These are phyloP conservation scores for Lapara coniferarum DNA, from an alignment of 2,888 invertebrate species.

Conservation along the genomic window DNA sequence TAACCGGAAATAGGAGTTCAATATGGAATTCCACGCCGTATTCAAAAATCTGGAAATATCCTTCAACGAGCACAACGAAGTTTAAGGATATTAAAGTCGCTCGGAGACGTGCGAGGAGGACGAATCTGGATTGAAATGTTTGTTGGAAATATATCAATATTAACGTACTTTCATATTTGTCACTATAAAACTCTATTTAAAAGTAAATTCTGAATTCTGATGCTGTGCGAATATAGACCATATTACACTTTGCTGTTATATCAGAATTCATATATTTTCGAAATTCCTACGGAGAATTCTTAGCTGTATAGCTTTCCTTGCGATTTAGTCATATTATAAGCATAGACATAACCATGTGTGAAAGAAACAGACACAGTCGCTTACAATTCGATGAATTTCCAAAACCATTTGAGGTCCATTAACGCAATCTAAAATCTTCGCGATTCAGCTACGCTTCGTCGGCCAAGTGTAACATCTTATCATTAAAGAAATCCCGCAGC, in stretches of 20 bases:
- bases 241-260: too few relatives aligned
- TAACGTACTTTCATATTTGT: too few relatives aligned
- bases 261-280: too few relatives aligned
- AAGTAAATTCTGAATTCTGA: too few relatives aligned
- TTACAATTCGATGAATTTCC: background rate
- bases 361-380: too few relatives aligned
- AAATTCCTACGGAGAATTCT: too few relatives aligned
- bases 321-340: too few relatives aligned
- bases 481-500: constrained; percentile 57
- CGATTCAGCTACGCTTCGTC: constrained; percentile 24
- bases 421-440: constrained; percentile 25
- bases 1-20: constrained; percentile 46
- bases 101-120: background rate
- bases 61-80: constrained; percentile 25
- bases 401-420: constrained; percentile 25
- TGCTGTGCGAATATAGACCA: too few relatives aligned
- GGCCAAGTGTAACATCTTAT: constrained; percentile 40
- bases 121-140: background rate
- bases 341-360: too few relatives aligned
- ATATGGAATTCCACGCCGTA: constrained; percentile 47
- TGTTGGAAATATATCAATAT: background rate
- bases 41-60: constrained; percentile 57
- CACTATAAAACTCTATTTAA: too few relatives aligned
- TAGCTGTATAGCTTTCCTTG: too few relatives aligned
- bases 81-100: constrained; percentile 9